These are phyloP conservation scores for Drosophila differens DNA, from an alignment of 2,888 invertebrate species.

Conservation along the genomic window DNA sequence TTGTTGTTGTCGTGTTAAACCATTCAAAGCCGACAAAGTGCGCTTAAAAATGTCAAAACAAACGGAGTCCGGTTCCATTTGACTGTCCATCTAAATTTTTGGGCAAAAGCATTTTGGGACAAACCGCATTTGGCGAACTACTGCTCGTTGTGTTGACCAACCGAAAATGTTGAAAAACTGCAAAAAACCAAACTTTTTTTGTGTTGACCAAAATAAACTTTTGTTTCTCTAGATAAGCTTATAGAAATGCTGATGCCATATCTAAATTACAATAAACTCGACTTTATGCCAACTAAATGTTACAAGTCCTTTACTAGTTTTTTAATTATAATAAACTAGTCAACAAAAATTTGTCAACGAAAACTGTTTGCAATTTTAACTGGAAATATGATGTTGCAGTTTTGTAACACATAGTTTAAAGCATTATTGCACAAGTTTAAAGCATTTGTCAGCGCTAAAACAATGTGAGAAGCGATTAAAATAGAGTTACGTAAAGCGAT, in stretches of 20 bases:
- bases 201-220: slow-evolving; percentile 23
- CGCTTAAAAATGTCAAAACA: slow-evolving; percentile 76
- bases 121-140: slow-evolving; percentile 45
- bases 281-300: slow-evolving; percentile 17
- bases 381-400: background rate
- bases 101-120: slow-evolving; percentile 15
- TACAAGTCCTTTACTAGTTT: slow-evolving; percentile 7
- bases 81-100: slow-evolving; percentile 43
- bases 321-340: slow-evolving; percentile 32
- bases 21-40: slow-evolving; percentile 74
- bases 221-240: slow-evolving; percentile 19
- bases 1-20: slow-evolving; percentile 27
- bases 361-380: slow-evolving; percentile 7
- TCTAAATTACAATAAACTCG: slow-evolving; percentile 50
- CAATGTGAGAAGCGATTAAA: background rate
- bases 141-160: slow-evolving; percentile 5
- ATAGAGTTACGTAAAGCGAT: background rate
- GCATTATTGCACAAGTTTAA: background rate
- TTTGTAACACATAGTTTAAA: background rate
- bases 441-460: background rate
- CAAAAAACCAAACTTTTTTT: slow-evolving; percentile 16
- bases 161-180: slow-evolving; percentile 35
- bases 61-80: slow-evolving; percentile 30
- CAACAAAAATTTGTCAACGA: background rate
- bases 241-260: slow-evolving; percentile 42